Conservation (phyloP, 2,888 invertebrate species). For the Leistus spinibarbis region DNA sequence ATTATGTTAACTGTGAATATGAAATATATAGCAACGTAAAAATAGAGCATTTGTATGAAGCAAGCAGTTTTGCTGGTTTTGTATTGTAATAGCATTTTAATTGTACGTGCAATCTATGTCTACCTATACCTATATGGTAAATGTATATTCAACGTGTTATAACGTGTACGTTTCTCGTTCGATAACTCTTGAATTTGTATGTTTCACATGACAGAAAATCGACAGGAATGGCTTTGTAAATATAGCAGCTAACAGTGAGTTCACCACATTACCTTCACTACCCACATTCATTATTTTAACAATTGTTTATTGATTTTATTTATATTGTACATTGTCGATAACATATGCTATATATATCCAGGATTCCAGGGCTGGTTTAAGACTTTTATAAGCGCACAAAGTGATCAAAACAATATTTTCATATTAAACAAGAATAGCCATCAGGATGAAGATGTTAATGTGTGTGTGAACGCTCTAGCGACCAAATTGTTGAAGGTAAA, state of each 20-base stretch:
- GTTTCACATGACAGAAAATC: slow-evolving; percentile 36
- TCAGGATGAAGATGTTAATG: no score
- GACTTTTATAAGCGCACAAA: no score
- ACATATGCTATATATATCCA: background rate
- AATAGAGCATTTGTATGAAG: background rate
- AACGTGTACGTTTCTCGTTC: background rate
- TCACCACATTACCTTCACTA: background rate
- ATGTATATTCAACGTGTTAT: background rate
- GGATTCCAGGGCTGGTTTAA: background rate
- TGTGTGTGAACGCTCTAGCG: no score
- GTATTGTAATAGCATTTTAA: slow-evolving; percentile 4
- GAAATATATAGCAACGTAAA: background rate
- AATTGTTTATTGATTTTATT: background rate
- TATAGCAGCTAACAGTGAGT: background rate
- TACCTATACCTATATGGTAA: background rate
- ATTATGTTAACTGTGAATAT: background rate
- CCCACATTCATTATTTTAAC: background rate
- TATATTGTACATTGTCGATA: background rate
- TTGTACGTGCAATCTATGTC: background rate
- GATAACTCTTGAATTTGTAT: slow-evolving; percentile 19
- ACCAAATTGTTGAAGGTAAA: no score
- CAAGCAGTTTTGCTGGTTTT: background rate
- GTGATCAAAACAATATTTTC: no score
- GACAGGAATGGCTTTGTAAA: slow-evolving; percentile 30
- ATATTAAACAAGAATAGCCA: no score